Base-by-base conservation (phyloP, 2,797 vertebrate species). In the Urophycis tenuis region DNA sequence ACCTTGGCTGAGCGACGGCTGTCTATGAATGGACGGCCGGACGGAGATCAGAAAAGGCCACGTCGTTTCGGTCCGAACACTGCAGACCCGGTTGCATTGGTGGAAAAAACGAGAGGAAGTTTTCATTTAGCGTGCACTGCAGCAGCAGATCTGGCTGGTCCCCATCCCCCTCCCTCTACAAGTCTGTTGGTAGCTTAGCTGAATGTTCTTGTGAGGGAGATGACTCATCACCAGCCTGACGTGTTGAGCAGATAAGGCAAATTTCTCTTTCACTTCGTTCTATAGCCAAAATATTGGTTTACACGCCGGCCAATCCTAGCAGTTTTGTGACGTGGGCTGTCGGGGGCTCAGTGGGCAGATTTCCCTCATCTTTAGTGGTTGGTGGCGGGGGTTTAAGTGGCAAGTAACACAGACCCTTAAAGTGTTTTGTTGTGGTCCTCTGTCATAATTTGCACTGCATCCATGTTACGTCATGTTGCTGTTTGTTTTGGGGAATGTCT, bases 151-250 rank as follows among this genome's bases (percentile, higher is more conserved):
- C 81, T 81, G 82, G 82, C 75, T 77, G 77, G 78, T 86, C 80
- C 84, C 41, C 80, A 53, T 74, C 45, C 76, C 64, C 73, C 80
- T 70, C 84, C 77, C 83, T 82, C 71, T 25, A 85, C 88, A 89
- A 88, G 83, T 90, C 87, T 90, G 89, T 91, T 87, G 79, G 85
- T 91, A 90, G 87, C 89, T 91, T 87, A 89, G 88, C 88, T 87
- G 87, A 90, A 90, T 92, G 90, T 92, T 92, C 90, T 91, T 91
- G 91, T 88, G 87, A 90, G 87, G 82, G 81, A 85, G 90, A 91
- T 92, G 91, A 92, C 82, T 92, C 91, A 91, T 86, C 88, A 89
- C 86, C 88, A 90, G 90, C 88, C 90, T 81, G 90, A 92, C 89
- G 91, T 91, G 89, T 88, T 86, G 87, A 85, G 78, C 82, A 90